A percentile compares a stretch with the other conserved stretches of the same genome.
Evolutionary conservation across 2,888 invertebrate species (phyloP).

Genomic region (Apomyelois bistriatella): DNA sequence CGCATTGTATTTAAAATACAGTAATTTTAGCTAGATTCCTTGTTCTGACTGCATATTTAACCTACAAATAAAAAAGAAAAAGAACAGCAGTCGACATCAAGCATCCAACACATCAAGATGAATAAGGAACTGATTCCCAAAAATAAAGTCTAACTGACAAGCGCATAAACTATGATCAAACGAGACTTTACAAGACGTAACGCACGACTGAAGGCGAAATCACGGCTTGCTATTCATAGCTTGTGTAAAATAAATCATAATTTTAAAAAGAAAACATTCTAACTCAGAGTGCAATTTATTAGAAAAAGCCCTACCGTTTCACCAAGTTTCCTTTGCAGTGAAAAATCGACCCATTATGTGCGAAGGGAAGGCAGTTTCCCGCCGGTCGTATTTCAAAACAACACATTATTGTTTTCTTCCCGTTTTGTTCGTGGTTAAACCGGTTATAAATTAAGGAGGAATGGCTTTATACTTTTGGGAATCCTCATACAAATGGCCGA

Average conservation of each 20-base stretch:
- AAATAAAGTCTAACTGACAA: slow-evolving; percentile 13
- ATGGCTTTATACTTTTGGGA: slow-evolving; percentile 41
- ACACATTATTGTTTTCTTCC: slow-evolving; percentile 74
- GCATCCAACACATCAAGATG: slow-evolving; percentile 29
- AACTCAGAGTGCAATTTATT: slow-evolving; percentile 58
- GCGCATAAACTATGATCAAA: slow-evolving; percentile 13
- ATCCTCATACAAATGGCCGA: neutral
- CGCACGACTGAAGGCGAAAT: slow-evolving; percentile 8
- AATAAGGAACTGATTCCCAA: slow-evolving; percentile 19
- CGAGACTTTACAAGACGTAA: neutral
- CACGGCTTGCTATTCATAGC: slow-evolving; percentile 10
- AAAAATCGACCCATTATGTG: slow-evolving; percentile 70
- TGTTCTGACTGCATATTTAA: no score
- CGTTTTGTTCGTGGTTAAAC: slow-evolving; percentile 61
- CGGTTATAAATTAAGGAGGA: slow-evolving; percentile 59
- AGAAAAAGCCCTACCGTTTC: slow-evolving; percentile 55
- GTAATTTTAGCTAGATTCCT: no score
- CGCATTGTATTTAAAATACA: no score
- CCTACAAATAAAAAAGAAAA: neutral
- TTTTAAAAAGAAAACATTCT: slow-evolving; percentile 48
- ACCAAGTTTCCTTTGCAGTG: slow-evolving; percentile 59
- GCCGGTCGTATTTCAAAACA: slow-evolving; percentile 70
- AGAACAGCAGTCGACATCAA: slow-evolving; percentile 11
- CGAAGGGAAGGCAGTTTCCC: slow-evolving; percentile 47
- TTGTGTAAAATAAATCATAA: slow-evolving; percentile 7